Conservation (phyloP, 2,888 invertebrate species). For the Meiosimyza decipiens region DNA sequence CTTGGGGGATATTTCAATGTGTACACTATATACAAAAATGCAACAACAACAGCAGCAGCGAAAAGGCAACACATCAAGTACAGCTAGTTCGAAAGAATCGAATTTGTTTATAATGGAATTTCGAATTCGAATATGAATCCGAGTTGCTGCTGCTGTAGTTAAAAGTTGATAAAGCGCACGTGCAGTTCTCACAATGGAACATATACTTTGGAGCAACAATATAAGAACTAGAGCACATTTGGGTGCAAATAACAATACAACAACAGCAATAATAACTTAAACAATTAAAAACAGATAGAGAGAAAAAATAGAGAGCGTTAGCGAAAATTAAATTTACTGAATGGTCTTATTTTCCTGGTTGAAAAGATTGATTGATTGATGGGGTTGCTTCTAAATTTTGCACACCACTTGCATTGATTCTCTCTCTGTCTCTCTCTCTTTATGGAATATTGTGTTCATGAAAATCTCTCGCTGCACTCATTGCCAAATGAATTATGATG, state of each 20-base stretch:
- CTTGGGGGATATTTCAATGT: slow-evolving; percentile 25
- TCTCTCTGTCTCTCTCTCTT: no score
- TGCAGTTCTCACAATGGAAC: slow-evolving; percentile 12
- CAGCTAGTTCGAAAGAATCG: slow-evolving; percentile 11
- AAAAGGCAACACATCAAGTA: slow-evolving; percentile 2
- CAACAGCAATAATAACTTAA: neutral
- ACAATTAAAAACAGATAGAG: neutral
- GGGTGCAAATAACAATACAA: neutral
- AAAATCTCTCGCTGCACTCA: no score
- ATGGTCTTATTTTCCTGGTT: no score
- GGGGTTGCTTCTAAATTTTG: no score
- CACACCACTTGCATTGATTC: no score
- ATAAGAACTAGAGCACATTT: neutral
- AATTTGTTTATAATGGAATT: slow-evolving; percentile 27
- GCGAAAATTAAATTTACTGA: neutral
- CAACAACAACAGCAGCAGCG: slow-evolving; percentile 16
- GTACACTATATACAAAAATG: slow-evolving; percentile 21
- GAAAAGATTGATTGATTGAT: no score
- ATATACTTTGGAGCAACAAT: neutral
- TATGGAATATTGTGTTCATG: no score
- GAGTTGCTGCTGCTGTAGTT: no score
- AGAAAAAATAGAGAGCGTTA: neutral
- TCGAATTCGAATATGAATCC: neutral
- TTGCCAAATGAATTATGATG: no score
- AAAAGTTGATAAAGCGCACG: slow-evolving; percentile 22